Conservation (phyloP, 2,797 vertebrate genomes). For the Eupleurogrammus muticus region DNA sequence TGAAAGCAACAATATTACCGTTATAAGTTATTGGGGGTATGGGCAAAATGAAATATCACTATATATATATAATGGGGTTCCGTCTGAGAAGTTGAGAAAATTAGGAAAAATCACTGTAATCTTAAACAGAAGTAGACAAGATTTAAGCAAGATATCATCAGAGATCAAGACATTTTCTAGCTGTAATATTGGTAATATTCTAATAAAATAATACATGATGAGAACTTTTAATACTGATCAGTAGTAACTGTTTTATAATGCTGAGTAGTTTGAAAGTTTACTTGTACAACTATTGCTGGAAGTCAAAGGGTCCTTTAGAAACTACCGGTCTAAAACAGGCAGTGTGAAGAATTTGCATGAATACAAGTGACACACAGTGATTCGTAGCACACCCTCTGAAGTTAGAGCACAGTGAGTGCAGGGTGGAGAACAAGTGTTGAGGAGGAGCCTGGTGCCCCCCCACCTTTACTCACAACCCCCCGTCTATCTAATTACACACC, state of each 20-base stretch:
- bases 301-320: background rate
- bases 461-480: slow-evolving; percentile 4
- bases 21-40: too few species aligned
- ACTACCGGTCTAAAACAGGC: background rate
- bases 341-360: background rate
- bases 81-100: too few species aligned
- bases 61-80: too few species aligned
- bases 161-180: background rate
- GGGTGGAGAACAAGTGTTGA: background rate
- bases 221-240: background rate
- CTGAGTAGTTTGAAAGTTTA: too few species aligned
- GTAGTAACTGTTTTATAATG: background rate
- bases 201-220: background rate
- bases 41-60: too few species aligned
- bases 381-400: background rate
- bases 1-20: too few species aligned
- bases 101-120: too few species aligned
- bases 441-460: slow-evolving; percentile 28
- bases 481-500: slow-evolving; percentile 30
- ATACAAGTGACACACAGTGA: background rate
- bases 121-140: too few species aligned
- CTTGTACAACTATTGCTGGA: too few species aligned
- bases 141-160: too few species aligned
- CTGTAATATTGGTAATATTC: background rate
- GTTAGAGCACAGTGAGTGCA: background rate